A percentile compares a stretch with the other conserved stretches of the same genome.
Conservation (phyloP, 2,888 invertebrate genomes). For the Platycheirus albimanus region DNA sequence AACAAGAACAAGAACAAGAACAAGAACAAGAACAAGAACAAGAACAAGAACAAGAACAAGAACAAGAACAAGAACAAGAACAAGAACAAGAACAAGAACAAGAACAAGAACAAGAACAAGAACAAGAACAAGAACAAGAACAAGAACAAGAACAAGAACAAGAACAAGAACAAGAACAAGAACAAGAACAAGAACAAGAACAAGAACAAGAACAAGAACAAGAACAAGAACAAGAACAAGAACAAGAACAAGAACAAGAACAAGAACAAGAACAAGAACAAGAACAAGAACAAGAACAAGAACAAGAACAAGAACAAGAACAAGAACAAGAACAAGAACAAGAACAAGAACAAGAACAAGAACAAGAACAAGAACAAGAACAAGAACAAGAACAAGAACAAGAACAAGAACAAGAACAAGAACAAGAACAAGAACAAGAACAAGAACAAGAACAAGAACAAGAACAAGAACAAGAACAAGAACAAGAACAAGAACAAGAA, state of each 20-base stretch:
- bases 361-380: constrained; percentile 22
- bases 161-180: constrained; percentile 4
- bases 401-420: constrained; percentile 22
- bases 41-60: too few relatives aligned
- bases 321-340: constrained; percentile 21
- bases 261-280: constrained; percentile 1
- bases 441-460: not conserved
- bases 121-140: not conserved
- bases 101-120: too few relatives aligned
- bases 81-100: too few relatives aligned
- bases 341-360: constrained; percentile 22
- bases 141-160: constrained; percentile 3
- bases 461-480: too few relatives aligned
- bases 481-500: too few relatives aligned
- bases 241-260: constrained; percentile 4
- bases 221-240: constrained; percentile 2
- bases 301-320: constrained; percentile 22
- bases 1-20: too few relatives aligned
- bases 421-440: constrained; percentile 22
- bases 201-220: constrained; percentile 4
- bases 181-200: constrained; percentile 7
- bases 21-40: too few relatives aligned
- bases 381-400: constrained; percentile 22
- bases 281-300: constrained; percentile 22
- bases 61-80: too few relatives aligned